Percentiles rank a stretch among this genome's conserved stretches.
Conservation (phyloP, 2,797 vertebrate genomes). For the Mustela erminea region DNA sequence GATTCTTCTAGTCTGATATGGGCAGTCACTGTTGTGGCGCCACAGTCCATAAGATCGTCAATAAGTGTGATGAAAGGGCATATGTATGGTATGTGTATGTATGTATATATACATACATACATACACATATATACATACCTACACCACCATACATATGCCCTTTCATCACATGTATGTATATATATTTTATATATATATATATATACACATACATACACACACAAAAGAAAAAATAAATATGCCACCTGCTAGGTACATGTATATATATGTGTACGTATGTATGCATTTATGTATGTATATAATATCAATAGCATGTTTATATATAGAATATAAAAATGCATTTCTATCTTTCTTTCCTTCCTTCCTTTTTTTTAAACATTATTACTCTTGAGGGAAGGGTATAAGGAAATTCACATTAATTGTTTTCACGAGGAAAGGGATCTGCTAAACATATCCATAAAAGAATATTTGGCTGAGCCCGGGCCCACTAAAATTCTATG, state of each 20-base stretch:
- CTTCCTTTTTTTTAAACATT: neutral
- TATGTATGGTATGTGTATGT: neutral
- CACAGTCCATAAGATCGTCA: neutral
- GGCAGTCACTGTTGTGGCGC: neutral
- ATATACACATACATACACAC: neutral
- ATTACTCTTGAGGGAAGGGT: neutral
- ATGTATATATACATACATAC: neutral
- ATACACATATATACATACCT: no score
- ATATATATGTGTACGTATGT: neutral
- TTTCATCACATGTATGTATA: no score
- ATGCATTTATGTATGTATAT: neutral
- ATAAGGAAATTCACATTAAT: slow-evolving; percentile 39
- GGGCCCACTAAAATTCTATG: slow-evolving; percentile 17
- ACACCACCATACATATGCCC: no score
- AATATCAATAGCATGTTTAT: neutral
- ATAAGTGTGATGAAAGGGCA: neutral
- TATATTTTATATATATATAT: no score
- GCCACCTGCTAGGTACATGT: neutral
- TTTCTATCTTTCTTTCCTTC: neutral
- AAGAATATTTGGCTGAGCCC: slow-evolving; percentile 48
- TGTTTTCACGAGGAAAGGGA: slow-evolving; percentile 16
- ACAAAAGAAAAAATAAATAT: neutral
- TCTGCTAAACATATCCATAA: slow-evolving; percentile 35
- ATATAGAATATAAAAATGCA: neutral
- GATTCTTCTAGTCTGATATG: neutral